A percentile compares a stretch with the other conserved stretches of the same genome.
Conservation (phyloP, 2,113 vertebrate species). For the Callaeas wilsoni region DNA sequence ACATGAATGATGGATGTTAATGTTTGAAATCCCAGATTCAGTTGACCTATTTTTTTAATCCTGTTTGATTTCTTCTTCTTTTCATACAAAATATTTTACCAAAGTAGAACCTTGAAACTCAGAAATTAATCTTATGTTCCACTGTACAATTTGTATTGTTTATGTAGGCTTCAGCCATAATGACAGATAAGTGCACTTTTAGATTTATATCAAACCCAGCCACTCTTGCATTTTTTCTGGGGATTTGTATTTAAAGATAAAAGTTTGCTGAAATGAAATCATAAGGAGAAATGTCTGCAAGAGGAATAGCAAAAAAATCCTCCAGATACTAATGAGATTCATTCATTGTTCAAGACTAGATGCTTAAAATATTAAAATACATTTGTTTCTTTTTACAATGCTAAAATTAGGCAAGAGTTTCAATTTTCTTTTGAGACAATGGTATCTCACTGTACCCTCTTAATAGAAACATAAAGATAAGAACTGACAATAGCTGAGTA, state of each 20-base stretch:
- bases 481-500: background rate
- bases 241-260: conserved; percentile 6
- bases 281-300: background rate
- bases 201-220: background rate
- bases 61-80: background rate
- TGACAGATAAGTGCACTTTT: background rate
- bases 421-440: background rate
- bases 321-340: background rate
- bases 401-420: background rate
- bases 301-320: background rate
- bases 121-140: conserved; percentile 11
- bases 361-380: background rate
- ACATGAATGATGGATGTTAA: background rate
- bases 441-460: background rate
- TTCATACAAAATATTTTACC: background rate
- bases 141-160: background rate
- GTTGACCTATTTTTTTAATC: conserved; percentile 27
- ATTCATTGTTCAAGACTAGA: background rate
- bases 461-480: conserved; percentile 14
- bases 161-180: background rate
- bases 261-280: background rate
- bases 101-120: background rate
- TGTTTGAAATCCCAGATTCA: background rate
- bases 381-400: background rate
- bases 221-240: background rate